Conservation (phyloP, 2,113 vertebrate genomes). For the Alexandromys fortis region DNA sequence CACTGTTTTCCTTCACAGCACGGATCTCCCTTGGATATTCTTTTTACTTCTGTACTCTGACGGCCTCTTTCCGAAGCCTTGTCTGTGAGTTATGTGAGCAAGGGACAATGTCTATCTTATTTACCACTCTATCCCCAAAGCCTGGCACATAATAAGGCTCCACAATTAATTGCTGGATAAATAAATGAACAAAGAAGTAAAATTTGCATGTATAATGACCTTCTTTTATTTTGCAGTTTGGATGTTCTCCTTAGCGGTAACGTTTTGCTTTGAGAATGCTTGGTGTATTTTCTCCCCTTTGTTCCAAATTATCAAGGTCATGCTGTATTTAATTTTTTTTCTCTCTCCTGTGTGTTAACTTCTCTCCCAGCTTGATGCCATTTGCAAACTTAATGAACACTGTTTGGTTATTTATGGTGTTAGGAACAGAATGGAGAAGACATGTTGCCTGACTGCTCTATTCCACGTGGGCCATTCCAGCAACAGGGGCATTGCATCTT, state of each 20-base stretch:
- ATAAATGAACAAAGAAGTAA: constrained; percentile 48
- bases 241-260: constrained; percentile 44
- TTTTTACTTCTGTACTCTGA: constrained; percentile 19
- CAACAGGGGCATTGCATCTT: constrained; percentile 50
- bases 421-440: constrained; percentile 45
- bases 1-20: constrained; percentile 24
- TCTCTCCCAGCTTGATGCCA: constrained; percentile 55
- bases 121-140: neutral
- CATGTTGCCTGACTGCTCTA: neutral
- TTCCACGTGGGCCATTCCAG: constrained; percentile 53
- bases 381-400: constrained; percentile 67
- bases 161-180: constrained; percentile 32
- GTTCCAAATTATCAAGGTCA: constrained; percentile 66
- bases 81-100: neutral
- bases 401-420: constrained; percentile 61
- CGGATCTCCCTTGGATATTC: neutral
- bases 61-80: neutral
- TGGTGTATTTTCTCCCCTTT: constrained; percentile 59
- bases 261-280: constrained; percentile 37
- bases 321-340: constrained; percentile 31
- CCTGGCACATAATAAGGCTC: neutral
- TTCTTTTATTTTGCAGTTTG: constrained; percentile 58
- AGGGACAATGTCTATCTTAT: constrained; percentile 5
- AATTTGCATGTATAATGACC: neutral
- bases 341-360: constrained; percentile 36